phyloP scores from a whole-genome alignment of 92 coral and sea anemone species.

The Heliopora coerulea region DNA sequence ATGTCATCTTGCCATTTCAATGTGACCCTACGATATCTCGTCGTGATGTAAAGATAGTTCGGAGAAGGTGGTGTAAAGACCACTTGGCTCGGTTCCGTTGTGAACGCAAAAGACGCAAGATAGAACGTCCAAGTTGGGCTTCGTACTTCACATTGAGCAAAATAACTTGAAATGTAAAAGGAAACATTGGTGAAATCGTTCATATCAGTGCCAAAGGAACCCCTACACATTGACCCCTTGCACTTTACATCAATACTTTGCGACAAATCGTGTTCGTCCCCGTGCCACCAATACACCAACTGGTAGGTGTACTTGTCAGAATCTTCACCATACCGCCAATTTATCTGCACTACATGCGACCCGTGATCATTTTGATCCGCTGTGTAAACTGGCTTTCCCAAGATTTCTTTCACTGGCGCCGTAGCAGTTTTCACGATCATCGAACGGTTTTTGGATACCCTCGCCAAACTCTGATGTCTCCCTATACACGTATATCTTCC shows the following conservation, averaged over 20 bases:
- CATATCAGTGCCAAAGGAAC: neutral
- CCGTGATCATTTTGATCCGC: too few relatives aligned
- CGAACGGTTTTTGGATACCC: neutral
- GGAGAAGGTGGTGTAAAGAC: slow-evolving; percentile 1
- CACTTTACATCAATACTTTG: too few relatives aligned
- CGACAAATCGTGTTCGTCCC: neutral
- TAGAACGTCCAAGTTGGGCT: neutral
- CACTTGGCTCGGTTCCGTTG: neutral
- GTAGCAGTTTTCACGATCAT: neutral
- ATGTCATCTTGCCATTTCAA: slow-evolving; percentile 1
- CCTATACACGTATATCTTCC: slow-evolving; percentile 9
- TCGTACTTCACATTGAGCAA: neutral
- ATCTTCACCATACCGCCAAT: neutral
- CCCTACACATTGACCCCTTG: neutral
- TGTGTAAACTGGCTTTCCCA: neutral
- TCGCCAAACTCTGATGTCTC: neutral
- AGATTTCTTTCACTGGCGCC: neutral
- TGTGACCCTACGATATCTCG: slow-evolving; percentile 7
- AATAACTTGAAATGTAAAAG: neutral
- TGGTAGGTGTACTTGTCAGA: neutral
- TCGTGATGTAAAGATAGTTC: neutral
- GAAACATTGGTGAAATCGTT: neutral
- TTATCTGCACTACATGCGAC: neutral
- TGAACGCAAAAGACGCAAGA: neutral
- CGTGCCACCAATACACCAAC: neutral